These are phyloP conservation scores for Colletes collaris DNA, from an alignment of 2,888 invertebrate genomes.

Conservation along the genomic window DNA sequence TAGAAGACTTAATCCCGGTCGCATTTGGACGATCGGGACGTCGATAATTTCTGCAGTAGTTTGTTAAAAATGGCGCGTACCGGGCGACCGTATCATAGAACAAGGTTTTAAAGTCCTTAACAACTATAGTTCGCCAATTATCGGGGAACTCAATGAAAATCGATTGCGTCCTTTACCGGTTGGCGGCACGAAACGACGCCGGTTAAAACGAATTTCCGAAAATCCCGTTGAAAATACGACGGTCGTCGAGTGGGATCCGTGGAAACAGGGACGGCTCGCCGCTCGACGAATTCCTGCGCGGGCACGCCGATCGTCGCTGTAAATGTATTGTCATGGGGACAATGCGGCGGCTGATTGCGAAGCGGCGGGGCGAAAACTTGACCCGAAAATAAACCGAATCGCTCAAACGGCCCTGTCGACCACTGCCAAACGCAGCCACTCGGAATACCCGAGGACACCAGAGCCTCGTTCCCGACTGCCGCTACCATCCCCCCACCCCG, in stretches of 20 bases:
- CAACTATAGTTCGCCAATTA: no score
- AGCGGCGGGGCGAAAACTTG: slow-evolving; percentile 78
- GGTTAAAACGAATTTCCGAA: slow-evolving; percentile 74
- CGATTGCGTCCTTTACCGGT: neutral
- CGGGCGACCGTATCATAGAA: no score
- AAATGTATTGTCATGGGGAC: slow-evolving; percentile 76
- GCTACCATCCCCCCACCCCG: slow-evolving; percentile 25
- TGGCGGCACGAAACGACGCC: slow-evolving; percentile 16
- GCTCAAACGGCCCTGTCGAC: slow-evolving; percentile 69
- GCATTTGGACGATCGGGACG: no score
- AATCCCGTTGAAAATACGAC: slow-evolving; percentile 71
- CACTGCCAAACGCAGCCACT: slow-evolving; percentile 74
- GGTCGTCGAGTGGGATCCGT: slow-evolving; percentile 18
- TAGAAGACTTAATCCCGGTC: no score
- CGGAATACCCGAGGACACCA: slow-evolving; percentile 65
- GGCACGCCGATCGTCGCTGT: slow-evolving; percentile 55
- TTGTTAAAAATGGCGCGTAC: no score
- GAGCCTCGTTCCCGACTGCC: slow-evolving; percentile 24
- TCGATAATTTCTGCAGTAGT: no score
- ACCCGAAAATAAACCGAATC: slow-evolving; percentile 79
- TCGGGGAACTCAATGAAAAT: no score
- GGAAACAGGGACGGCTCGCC: slow-evolving; percentile 8
- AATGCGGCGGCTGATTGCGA: slow-evolving; percentile 80
- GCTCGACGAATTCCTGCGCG: slow-evolving; percentile 57
- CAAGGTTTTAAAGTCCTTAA: no score